These are phyloP conservation scores for Benitochromis conjunctus DNA, from an alignment of 2,113 vertebrate species.

Conservation along the genomic window DNA sequence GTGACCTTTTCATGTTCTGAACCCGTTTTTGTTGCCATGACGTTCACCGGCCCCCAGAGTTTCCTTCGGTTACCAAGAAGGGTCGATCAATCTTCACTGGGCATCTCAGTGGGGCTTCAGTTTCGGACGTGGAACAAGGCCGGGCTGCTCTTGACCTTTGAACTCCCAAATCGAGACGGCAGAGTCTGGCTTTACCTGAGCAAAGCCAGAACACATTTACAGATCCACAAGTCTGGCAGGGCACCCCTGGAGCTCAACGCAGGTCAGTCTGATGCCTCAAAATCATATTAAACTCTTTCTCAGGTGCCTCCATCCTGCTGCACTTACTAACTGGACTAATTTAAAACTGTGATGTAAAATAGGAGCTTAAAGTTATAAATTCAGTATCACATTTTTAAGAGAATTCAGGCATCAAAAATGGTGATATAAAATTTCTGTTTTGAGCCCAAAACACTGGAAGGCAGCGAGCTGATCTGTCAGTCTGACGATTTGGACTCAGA, in stretches of 20 bases:
- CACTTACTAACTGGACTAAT: background rate
- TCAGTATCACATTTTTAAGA: background rate
- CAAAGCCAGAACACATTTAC: slow-evolving; percentile 77
- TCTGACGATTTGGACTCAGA: background rate
- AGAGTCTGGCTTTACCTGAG: slow-evolving; percentile 77
- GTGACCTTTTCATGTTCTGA: slow-evolving; percentile 83
- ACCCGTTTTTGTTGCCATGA: slow-evolving; percentile 80
- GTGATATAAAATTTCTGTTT: background rate
- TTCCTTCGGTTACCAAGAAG: slow-evolving; percentile 75
- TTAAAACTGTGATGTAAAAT: background rate
- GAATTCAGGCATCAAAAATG: background rate
- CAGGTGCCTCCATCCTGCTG: background rate
- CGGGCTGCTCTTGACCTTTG: slow-evolving; percentile 80
- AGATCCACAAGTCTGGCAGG: slow-evolving; percentile 78
- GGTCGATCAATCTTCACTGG: background rate
- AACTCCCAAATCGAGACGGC: slow-evolving; percentile 66
- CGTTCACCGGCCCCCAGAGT: slow-evolving; percentile 81
- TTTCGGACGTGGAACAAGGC: slow-evolving; percentile 91
- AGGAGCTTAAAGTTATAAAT: background rate
- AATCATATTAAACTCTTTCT: background rate
- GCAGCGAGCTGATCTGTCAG: background rate
- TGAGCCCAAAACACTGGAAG: background rate
- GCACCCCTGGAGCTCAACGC: slow-evolving; percentile 71
- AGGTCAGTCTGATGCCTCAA: slow-evolving; percentile 67
- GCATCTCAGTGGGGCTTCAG: slow-evolving; percentile 75